Conservation (phyloP, 2,888 invertebrate species). For the Chrysina gloriosa region DNA sequence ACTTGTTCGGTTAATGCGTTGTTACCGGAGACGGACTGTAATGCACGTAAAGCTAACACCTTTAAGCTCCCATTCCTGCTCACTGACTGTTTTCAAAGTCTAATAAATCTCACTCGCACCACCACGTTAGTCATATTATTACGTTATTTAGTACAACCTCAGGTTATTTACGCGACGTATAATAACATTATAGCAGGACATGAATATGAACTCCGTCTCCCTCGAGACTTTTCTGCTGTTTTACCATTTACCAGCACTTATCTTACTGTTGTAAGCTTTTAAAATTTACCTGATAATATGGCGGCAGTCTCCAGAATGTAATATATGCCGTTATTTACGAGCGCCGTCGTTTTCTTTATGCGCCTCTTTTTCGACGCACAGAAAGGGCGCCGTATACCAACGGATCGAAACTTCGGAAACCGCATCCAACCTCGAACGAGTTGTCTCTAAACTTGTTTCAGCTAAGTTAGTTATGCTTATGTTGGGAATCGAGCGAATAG, state of each 20-base stretch:
- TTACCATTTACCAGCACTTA: slow-evolving; percentile 59
- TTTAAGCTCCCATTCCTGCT: slow-evolving; percentile 40
- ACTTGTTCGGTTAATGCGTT: slow-evolving; percentile 47
- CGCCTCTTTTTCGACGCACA: slow-evolving; percentile 8
- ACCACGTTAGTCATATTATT: slow-evolving; percentile 61
- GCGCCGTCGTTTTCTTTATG: slow-evolving; percentile 25
- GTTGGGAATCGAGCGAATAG: slow-evolving; percentile 50
- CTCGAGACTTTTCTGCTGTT: slow-evolving; percentile 59
- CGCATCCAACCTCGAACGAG: slow-evolving; percentile 46
- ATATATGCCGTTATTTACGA: slow-evolving; percentile 38
- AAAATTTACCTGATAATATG: slow-evolving; percentile 49
- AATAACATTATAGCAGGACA: slow-evolving; percentile 62
- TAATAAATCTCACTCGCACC: slow-evolving; percentile 60
- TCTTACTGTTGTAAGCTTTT: slow-evolving; percentile 57
- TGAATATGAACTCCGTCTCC: slow-evolving; percentile 61
- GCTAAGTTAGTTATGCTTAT: slow-evolving; percentile 56
- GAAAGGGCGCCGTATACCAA: neutral
- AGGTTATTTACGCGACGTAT: slow-evolving; percentile 59
- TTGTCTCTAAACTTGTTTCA: slow-evolving; percentile 51
- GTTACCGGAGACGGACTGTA: slow-evolving; percentile 49
- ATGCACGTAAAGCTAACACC: slow-evolving; percentile 53
- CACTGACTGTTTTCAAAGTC: slow-evolving; percentile 55
- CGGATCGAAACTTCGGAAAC: slow-evolving; percentile 28
- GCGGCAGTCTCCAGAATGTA: slow-evolving; percentile 12
- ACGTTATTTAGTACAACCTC: slow-evolving; percentile 61